These are phyloP conservation scores for Apolygus lucorum DNA, from an alignment of 1,140 invertebrate species.

Conservation along the genomic window DNA sequence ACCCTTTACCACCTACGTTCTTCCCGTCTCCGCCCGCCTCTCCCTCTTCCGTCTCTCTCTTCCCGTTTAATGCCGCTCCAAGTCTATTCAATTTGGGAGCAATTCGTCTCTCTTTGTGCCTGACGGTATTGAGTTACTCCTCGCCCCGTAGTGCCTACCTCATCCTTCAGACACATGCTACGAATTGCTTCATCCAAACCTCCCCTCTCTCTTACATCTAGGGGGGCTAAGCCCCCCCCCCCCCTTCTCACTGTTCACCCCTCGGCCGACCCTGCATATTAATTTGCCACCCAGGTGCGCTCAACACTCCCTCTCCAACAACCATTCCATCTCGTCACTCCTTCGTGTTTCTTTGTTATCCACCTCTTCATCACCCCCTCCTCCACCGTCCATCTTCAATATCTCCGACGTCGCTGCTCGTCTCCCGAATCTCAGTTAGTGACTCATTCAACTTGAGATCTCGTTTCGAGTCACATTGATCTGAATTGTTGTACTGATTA, in stretches of 20 bases:
- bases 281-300: conserved; percentile 16
- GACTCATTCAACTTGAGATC: no score
- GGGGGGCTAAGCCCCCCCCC: not conserved
- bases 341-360: conserved; percentile 8
- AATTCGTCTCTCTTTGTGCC: conserved; percentile 15
- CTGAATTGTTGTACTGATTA: no score
- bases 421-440: no score
- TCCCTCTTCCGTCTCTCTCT: not conserved
- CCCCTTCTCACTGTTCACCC: not conserved
- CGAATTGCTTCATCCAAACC: conserved; percentile 12
- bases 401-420: no score
- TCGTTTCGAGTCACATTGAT: no score
- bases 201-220: not conserved
- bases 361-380: not conserved
- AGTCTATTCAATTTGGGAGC: conserved; percentile 15
- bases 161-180: conserved; percentile 13
- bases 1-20: not conserved
- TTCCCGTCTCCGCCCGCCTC: not conserved
- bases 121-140: conserved; percentile 15
- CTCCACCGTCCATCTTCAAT: not conserved
- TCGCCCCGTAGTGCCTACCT: not conserved
- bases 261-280: not conserved
- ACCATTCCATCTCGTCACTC: not conserved
- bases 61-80: conserved; percentile 10
- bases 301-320: not conserved